Evolutionary conservation across 2,797 vertebrate genomes (phyloP).

Genomic region (Clarias fuscus): DNA sequence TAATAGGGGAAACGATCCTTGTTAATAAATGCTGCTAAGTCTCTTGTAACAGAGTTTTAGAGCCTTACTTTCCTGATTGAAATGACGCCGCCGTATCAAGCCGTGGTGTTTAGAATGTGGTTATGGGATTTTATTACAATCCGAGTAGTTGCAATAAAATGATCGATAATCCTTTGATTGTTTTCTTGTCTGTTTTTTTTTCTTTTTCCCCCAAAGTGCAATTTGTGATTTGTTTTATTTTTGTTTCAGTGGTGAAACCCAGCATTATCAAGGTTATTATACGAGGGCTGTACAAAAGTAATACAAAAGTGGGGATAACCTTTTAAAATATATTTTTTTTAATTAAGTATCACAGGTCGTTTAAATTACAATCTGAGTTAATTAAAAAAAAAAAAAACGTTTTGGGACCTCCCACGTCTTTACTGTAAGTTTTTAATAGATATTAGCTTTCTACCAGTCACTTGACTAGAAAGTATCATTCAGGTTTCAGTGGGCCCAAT

Average conservation of each 20-base stretch:
- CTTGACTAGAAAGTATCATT: not conserved
- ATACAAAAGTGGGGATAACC: too few species aligned
- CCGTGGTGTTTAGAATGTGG: constrained; percentile 23
- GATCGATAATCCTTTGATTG: not conserved
- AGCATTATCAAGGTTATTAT: not conserved
- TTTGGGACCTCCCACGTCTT: too few species aligned
- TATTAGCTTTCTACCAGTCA: too few species aligned
- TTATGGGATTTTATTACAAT: constrained; percentile 32
- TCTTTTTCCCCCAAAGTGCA: not conserved
- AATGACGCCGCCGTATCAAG: not conserved
- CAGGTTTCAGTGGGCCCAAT: not conserved
- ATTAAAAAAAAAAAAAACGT: too few species aligned
- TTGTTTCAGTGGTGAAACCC: not conserved
- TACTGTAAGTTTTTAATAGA: too few species aligned
- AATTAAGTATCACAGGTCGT: too few species aligned
- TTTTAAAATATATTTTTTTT: too few species aligned
- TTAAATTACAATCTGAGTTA: too few species aligned
- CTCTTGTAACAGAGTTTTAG: constrained; percentile 20
- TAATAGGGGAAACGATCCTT: not conserved
- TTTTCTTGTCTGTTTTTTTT: not conserved
- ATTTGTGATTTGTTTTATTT: not conserved
- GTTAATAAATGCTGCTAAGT: constrained; percentile 36
- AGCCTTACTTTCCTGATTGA: constrained; percentile 25
- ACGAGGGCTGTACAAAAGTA: too few species aligned
- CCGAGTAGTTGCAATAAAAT: constrained; percentile 49